These are phyloP conservation scores for Willowsia nigromaculata DNA, from an alignment of 2,888 invertebrate species.

Conservation along the genomic window DNA sequence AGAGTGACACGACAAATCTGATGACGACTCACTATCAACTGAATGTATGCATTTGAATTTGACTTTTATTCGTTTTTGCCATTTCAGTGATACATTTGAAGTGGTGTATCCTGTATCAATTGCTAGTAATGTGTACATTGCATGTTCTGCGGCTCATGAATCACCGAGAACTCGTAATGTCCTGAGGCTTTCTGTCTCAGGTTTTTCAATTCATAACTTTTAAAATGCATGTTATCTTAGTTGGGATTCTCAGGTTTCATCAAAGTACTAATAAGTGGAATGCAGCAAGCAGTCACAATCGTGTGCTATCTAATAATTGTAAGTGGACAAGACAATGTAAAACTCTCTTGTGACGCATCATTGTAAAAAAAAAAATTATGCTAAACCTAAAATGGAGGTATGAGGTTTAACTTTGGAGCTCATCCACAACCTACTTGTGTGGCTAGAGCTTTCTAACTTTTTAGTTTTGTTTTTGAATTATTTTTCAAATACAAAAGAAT, in stretches of 20 bases:
- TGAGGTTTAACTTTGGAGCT: background rate
- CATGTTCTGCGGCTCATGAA: background rate
- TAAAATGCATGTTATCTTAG: slow-evolving; percentile 71
- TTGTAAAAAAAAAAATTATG: background rate
- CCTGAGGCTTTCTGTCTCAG: background rate
- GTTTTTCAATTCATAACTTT: slow-evolving; percentile 62
- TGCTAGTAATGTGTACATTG: background rate
- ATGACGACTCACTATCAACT: no score
- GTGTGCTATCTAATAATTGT: background rate
- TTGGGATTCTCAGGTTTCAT: slow-evolving; percentile 73
- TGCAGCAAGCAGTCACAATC: background rate
- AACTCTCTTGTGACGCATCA: background rate
- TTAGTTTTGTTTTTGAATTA: background rate
- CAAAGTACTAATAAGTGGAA: background rate
- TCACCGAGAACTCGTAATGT: background rate
- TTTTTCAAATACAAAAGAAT: background rate
- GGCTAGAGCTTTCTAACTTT: slow-evolving; percentile 50
- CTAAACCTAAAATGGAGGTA: background rate
- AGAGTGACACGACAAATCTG: no score
- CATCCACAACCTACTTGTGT: slow-evolving; percentile 59
- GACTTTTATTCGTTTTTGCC: no score
- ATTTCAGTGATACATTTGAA: no score
- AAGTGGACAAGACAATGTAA: background rate
- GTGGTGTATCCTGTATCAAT: no score
- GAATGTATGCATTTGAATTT: no score